Evolutionary conservation across 2,888 invertebrate genomes (phyloP), one percentile per base, ranked within the genome.

Genomic region (Cephonodes hylas): DNA sequence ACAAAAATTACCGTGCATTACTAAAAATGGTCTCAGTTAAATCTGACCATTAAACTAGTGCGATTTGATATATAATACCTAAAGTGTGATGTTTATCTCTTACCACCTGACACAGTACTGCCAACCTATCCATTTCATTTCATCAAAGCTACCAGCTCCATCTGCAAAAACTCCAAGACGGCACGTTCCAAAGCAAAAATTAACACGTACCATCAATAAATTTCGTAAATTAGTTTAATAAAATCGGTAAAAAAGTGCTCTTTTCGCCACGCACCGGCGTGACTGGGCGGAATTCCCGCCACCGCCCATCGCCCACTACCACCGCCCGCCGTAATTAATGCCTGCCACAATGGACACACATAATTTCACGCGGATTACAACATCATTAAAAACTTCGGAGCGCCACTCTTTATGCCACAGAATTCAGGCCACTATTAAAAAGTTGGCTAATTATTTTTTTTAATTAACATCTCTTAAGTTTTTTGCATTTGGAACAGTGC

Each of bases 321-420:
- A 69, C 66, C 57, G 60, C 64, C 79, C 64, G 63, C 66, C 66
- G 73, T 85, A 88, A 90, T 91, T 85, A 83, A 75, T 69, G 80
- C 80, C 80, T 84, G 86, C 62, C 64, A 69, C 48, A 63, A 63
- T 65, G 53, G 63, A 66, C 62, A 80, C 82, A 76, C 70, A 79
- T 84, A 85, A 91, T 91, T 91, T 91, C 90, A 91, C 83, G 89
- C 79, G 64, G 77, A 85, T 91, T 84, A 88, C 77, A 83, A 79
- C 22, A 34, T 45, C 46, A 61, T 61, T 58, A 58, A 46, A 45
- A 38, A 48, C 42, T 20, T 8, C 25, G 58, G 27, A 46, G 56
- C 44, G 53, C 53, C 61, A 60, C 23, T 18, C 48, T 46, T 57
- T 53, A 53, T 31, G 27, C 53, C 42, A 34, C 22, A 59, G 25